Conservation (phyloP, 2,888 invertebrate genomes). For the Venusia cambrica region DNA sequence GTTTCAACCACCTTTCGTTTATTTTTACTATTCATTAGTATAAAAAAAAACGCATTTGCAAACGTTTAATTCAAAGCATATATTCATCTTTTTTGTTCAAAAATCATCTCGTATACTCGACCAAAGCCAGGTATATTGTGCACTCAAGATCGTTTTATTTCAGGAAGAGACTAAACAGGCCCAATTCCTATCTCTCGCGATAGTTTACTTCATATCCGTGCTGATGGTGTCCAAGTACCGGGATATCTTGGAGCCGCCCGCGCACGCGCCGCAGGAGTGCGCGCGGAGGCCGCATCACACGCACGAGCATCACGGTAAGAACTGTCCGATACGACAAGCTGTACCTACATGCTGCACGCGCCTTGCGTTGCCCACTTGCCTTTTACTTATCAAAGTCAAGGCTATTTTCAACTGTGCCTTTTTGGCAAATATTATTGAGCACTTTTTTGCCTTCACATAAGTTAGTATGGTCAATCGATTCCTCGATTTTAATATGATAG, state of each 20-base stretch:
- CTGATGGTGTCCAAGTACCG: conserved; percentile 99
- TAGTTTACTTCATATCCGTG: conserved; percentile 99
- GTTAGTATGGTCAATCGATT: too few relatives aligned
- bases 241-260: conserved; percentile 97
- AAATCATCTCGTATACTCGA: neutral
- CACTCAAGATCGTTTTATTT: conserved; percentile 39
- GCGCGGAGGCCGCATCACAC: conserved; percentile 56
- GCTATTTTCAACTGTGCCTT: too few relatives aligned
- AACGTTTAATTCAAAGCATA: too few relatives aligned
- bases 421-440: neutral
- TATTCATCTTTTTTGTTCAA: neutral
- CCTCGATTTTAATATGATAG: too few relatives aligned
- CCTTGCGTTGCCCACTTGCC: conserved; percentile 7
- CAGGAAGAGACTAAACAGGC: conserved; percentile 99
- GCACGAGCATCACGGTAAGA: conserved; percentile 71
- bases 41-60: too few relatives aligned
- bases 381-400: too few relatives aligned
- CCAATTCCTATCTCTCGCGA: conserved; percentile 98
- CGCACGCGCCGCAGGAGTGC: conserved; percentile 74
- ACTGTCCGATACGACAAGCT: neutral
- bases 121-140: conserved; percentile 20
- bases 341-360: conserved; percentile 8
- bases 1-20: too few relatives aligned
- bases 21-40: too few relatives aligned
- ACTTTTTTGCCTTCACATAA: too few relatives aligned